Conservation (phyloP, 2,888 invertebrate genomes). For the Tetropium fuscum region DNA sequence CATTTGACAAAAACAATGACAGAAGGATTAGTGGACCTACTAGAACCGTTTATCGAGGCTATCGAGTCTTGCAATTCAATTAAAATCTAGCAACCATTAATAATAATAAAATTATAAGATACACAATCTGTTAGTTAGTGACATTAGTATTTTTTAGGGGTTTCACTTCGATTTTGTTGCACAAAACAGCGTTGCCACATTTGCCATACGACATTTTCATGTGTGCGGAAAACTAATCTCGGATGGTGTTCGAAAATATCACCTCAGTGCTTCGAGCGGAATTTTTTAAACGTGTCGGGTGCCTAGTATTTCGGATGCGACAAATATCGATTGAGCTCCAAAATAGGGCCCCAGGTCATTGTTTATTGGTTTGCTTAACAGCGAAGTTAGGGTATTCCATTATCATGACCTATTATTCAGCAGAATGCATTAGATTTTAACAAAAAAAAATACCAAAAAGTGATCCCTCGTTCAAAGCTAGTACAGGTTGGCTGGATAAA, state of each 20-base stretch:
- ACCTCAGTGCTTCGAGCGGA: no score
- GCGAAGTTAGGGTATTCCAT: neutral
- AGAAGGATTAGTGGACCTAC: neutral
- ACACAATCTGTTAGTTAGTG: no score
- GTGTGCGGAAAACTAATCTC: no score
- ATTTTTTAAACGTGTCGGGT: neutral
- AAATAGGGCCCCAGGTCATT: neutral
- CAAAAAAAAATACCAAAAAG: neutral
- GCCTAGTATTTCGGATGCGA: neutral
- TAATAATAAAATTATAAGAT: no score
- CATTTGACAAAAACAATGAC: neutral
- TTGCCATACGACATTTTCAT: no score
- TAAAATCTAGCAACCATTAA: no score
- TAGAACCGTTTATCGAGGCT: neutral
- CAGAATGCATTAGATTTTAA: neutral
- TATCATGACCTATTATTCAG: neutral
- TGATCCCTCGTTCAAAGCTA: neutral
- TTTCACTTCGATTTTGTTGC: no score
- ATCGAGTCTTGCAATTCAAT: no score
- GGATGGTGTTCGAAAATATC: no score
- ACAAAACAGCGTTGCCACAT: no score
- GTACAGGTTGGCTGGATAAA: neutral
- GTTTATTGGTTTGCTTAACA: neutral
- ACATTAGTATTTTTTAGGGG: no score
- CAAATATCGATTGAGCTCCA: neutral